Conservation (phyloP, 2,113 vertebrate genomes). For the Apeltes quadracus region DNA sequence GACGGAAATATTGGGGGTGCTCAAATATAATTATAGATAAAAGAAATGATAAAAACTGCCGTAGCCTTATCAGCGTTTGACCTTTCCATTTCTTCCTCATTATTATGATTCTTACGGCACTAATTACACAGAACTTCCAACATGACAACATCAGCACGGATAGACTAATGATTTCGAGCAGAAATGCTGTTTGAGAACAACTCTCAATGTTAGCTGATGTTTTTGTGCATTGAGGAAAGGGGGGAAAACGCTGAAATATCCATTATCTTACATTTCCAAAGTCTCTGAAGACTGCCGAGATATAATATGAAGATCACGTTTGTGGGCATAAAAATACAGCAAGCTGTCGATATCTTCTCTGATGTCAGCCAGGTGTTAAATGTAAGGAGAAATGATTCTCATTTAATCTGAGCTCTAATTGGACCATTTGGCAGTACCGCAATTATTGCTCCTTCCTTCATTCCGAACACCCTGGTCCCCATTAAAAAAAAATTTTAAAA, state of each 20-base stretch:
- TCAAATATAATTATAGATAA: not conserved
- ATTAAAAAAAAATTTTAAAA: constrained; percentile 58
- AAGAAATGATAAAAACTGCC: not conserved
- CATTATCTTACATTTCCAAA: not conserved
- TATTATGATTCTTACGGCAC: constrained; percentile 14
- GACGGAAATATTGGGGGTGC: not conserved
- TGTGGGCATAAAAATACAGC: constrained; percentile 6
- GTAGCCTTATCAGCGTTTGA: constrained; percentile 19
- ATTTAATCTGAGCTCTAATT: constrained; percentile 66
- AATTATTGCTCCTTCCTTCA: constrained; percentile 53
- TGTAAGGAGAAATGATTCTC: constrained; percentile 49
- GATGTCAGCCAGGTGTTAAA: constrained; percentile 43
- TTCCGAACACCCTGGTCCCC: constrained; percentile 46
- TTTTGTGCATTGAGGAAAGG: constrained; percentile 7
- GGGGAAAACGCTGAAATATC: constrained; percentile 8
- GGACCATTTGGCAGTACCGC: constrained; percentile 52
- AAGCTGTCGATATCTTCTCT: not conserved
- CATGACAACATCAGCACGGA: constrained; percentile 16
- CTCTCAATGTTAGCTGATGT: not conserved
- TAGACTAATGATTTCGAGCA: constrained; percentile 9
- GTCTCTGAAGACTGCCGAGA: constrained; percentile 21
- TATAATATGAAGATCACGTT: not conserved
- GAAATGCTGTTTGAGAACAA: constrained; percentile 11
- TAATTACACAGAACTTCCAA: constrained; percentile 12
- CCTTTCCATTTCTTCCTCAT: constrained; percentile 15